Evolutionary conservation across 2,797 vertebrate genomes (phyloP).

Genomic region (Lagodon rhomboides): DNA sequence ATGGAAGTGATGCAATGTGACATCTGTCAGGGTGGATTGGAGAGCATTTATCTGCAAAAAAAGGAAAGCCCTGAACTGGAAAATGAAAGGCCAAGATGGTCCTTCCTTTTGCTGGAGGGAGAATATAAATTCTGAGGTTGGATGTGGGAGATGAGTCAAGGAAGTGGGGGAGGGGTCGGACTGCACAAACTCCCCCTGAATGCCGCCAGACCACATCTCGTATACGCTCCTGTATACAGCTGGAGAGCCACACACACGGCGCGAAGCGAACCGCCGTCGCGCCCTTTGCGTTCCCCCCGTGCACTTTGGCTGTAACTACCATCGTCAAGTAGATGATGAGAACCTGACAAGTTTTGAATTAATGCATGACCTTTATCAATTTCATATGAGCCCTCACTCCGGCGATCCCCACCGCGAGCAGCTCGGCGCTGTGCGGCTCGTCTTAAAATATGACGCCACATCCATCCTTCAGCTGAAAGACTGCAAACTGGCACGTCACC

Average conservation of each 20-base stretch:
- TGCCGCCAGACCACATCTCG: slow-evolving; percentile 58
- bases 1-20: slow-evolving; percentile 87
- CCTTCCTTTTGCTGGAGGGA: slow-evolving; percentile 79
- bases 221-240: slow-evolving; percentile 26
- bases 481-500: slow-evolving; percentile 59
- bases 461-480: slow-evolving; percentile 62
- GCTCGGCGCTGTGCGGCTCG: slow-evolving; percentile 42
- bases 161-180: slow-evolving; percentile 36
- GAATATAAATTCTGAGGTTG: slow-evolving; percentile 79
- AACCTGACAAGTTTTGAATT: slow-evolving; percentile 59
- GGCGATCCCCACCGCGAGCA: slow-evolving; percentile 50
- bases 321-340: slow-evolving; percentile 47
- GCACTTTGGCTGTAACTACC: slow-evolving; percentile 38
- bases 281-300: slow-evolving; percentile 14
- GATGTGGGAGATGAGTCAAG: slow-evolving; percentile 67
- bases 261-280: slow-evolving; percentile 10
- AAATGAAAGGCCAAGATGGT: slow-evolving; percentile 88
- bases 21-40: slow-evolving; percentile 87
- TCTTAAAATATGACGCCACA: slow-evolving; percentile 64
- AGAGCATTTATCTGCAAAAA: slow-evolving; percentile 87
- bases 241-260: slow-evolving; percentile 29
- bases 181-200: slow-evolving; percentile 64
- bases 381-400: slow-evolving; percentile 63
- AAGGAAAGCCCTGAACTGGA: slow-evolving; percentile 88
- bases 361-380: slow-evolving; percentile 78